phyloP scores from a whole-genome alignment of 2,113 vertebrate genomes.

The Synchiropus splendidus region DNA sequence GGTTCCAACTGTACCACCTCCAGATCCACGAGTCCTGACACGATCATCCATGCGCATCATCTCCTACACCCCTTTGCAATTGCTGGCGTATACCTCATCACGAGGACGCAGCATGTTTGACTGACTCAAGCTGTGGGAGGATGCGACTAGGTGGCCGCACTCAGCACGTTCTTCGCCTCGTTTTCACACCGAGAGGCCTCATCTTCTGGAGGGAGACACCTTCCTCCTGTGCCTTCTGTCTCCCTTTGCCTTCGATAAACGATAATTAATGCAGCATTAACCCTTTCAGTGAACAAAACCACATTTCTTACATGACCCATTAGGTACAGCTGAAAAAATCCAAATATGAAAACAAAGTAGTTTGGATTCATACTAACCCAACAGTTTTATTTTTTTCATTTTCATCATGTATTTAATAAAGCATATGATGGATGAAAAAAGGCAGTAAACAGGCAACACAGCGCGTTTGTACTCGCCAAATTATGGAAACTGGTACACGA shows the following conservation, averaged over 20 bases:
- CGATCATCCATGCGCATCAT: not conserved
- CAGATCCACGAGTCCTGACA: slow-evolving; percentile 11
- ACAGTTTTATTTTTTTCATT: too few relatives aligned
- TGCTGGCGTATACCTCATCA: not conserved
- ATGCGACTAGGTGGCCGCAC: not conserved
- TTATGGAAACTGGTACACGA: too few relatives aligned
- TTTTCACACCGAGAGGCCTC: slow-evolving; percentile 19
- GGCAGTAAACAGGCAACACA: too few relatives aligned
- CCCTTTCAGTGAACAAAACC: too few relatives aligned
- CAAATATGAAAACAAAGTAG: too few relatives aligned
- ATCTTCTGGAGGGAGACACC: not conserved
- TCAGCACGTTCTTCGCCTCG: slow-evolving; percentile 11
- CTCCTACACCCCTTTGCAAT: slow-evolving; percentile 3
- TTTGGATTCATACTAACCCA: too few relatives aligned
- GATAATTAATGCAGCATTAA: not conserved
- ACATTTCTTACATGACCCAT: too few relatives aligned
- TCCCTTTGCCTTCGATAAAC: slow-evolving; percentile 1
- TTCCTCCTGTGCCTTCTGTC: slow-evolving; percentile 2
- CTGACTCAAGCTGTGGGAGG: slow-evolving; percentile 10
- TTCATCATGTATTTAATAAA: too few relatives aligned
- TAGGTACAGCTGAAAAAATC: too few relatives aligned
- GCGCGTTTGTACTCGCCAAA: too few relatives aligned
- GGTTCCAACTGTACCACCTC: slow-evolving; percentile 18
- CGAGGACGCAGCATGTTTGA: slow-evolving; percentile 9
- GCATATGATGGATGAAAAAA: too few relatives aligned